Evolutionary conservation across 2,888 invertebrate species (phyloP), one percentile per base, ranked within the genome.

Genomic region (Cancer borealis): DNA sequence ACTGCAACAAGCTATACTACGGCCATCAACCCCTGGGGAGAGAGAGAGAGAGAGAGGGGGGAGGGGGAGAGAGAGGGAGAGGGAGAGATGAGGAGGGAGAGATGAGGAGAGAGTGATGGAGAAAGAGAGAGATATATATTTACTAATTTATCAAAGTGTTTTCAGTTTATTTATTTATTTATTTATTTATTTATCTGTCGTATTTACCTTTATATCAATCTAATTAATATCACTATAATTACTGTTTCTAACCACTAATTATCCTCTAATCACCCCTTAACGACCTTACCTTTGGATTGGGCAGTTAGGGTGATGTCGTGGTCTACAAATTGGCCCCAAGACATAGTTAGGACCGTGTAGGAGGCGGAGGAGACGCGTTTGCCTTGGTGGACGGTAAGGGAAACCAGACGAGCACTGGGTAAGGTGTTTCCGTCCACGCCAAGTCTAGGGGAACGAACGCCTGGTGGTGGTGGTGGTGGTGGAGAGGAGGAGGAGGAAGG

Each of bases 321-420:
- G 92, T 97, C 96, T 3, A 97, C 96, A 95, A 97, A 97, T 96
- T 97, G 97, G 0, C 97, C 97, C 96, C 97, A 97, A n/a, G 97
- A 96, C 3, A 97, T 97, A 39, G 97, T 96, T 79, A 97, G 96
- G 0, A 98, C 97, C 96, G 96, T 94, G 91, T 95, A 94, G 87
- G 94, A 92, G 1, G 90, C 98, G 95, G 97, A 97, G 0, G 98
- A 97, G 0, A 98, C 97, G 96, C 98, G 98, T 10, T 93, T 93
- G 79, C 95, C 92, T 21, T 90, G 88, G 92, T 96, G 95, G 0
- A 98, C 97, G 39, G 97, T 97, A 30, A 98, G 96, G 96, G 98
- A 98, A 8, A 98, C 97, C 96, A 98, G 97, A 26, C 98, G 97
- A 0, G 98, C 98, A 30, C 98, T 97, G 0, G 98, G 98, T 54